Base-by-base conservation (phyloP, 2,888 invertebrate species). In the Ornithoptera alexandrae region DNA sequence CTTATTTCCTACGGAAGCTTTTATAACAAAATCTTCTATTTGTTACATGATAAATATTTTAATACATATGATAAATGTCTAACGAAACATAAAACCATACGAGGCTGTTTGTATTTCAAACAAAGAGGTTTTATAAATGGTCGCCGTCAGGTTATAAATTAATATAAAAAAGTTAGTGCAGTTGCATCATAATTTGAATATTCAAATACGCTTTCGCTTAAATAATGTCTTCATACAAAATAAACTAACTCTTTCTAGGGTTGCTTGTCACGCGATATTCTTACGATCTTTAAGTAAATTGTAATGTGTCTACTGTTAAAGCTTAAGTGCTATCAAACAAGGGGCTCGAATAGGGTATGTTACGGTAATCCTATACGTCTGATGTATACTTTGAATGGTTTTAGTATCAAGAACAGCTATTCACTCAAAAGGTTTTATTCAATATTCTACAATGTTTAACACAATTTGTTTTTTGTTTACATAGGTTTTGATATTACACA, bases 281-380 rank as follows among this genome's bases (percentile, higher is more conserved):
- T 84, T 82, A 84, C 85, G 85, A 86, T 84, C 84, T 83, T 86
- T 81, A 84, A 84, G 80, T 82, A 82, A 88, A 89, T 87, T 86
- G 88, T 85, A 81, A 78, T 79, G 76, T 76, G 75, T 76, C 74
- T 75, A 71, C 66, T 68, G 75, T 78, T 78, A 75, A 84, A 86
- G 85, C 85, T 84, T 84, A 85, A 87, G 83, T 77, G 81, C 81
- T 82, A 83, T 84, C 81, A 80, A 78, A 76, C 77, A 78, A 74
- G 77, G 75, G 74, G 74, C 71, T 73, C 72, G 70, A 67, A 67
- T 58, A 62, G 71, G 65, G 62, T 64, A 61, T 42, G 71, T 67
- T 56, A 67, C 69, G 59, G 68, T 72, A 73, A 73, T 71, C 53
- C 56, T 64, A 73, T 65, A 73, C 56, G 65, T 73, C 70, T 73